A percentile compares a stretch with the other conserved stretches of the same genome.
These are phyloP conservation scores for Hyaena hyaena DNA, from an alignment of 2,113 vertebrate species.

Conservation along the genomic window DNA sequence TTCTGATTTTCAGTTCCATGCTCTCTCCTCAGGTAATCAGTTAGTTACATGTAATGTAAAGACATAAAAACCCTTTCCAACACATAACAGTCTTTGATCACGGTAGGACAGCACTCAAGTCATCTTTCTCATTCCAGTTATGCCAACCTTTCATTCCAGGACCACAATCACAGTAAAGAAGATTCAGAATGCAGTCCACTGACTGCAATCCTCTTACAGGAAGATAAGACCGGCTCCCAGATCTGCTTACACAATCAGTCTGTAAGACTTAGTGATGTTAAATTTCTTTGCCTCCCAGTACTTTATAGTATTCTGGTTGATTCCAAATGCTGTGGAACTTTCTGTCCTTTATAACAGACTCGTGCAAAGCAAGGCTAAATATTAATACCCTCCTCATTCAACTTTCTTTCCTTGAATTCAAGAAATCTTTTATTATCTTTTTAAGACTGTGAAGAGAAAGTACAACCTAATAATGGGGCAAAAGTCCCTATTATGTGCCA, in stretches of 20 bases:
- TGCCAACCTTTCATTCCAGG: neutral
- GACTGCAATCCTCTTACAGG: conserved; percentile 40
- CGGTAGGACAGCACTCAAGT: neutral
- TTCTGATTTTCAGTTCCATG: neutral
- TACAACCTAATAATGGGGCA: neutral
- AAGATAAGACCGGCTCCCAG: conserved; percentile 11
- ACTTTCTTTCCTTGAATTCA: neutral
- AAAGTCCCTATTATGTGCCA: neutral
- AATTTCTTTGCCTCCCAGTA: neutral
- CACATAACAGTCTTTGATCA: neutral
- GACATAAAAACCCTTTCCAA: neutral
- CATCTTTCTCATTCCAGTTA: conserved; percentile 41
- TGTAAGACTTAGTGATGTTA: neutral
- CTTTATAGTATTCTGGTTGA: neutral
- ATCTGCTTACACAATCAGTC: neutral
- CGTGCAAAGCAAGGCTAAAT: neutral
- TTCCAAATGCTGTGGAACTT: neutral
- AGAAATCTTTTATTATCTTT: neutral
- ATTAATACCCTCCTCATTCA: neutral
- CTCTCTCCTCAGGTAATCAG: neutral
- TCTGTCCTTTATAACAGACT: neutral
- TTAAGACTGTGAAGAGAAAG: neutral
- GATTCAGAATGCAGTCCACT: conserved; percentile 22
- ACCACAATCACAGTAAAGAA: neutral
- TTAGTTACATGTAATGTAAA: conserved; percentile 1